Percentiles rank a stretch among this genome's conserved stretches.
Conservation (phyloP, 2,113 vertebrate species). For the Bubo bubo region DNA sequence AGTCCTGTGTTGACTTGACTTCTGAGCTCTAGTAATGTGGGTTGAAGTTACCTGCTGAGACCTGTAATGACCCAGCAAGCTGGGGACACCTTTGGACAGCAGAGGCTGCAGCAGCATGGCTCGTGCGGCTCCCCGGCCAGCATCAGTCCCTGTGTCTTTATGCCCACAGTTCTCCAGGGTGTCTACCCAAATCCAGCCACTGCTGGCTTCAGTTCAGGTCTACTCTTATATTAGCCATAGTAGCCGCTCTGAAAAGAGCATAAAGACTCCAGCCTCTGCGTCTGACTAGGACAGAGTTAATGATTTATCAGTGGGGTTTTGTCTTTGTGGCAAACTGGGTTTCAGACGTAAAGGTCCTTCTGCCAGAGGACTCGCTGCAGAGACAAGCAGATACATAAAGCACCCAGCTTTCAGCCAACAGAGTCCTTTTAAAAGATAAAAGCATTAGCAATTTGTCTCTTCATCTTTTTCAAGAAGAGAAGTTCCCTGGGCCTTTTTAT, state of each 20-base stretch:
- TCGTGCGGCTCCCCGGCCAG: not conserved
- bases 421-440: not conserved
- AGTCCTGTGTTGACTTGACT: not conserved
- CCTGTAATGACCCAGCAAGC: not conserved
- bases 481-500: not conserved
- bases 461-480: not conserved
- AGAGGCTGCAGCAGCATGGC: fast-evolving
- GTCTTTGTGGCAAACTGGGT: not conserved
- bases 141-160: not conserved
- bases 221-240: not conserved
- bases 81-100: not conserved
- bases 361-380: not conserved
- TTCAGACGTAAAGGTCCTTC: not conserved
- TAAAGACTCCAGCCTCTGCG: not conserved
- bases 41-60: not conserved
- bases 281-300: not conserved
- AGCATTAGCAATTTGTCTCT: not conserved
- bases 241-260: not conserved
- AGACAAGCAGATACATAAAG: not conserved
- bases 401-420: not conserved
- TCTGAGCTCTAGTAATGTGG: not conserved
- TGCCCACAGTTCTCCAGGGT: not conserved
- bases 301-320: not conserved
- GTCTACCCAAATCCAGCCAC: not conserved
- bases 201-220: not conserved